phyloP scores from a whole-genome alignment of 1,140 invertebrate species.

The Epicauta chinensis region DNA sequence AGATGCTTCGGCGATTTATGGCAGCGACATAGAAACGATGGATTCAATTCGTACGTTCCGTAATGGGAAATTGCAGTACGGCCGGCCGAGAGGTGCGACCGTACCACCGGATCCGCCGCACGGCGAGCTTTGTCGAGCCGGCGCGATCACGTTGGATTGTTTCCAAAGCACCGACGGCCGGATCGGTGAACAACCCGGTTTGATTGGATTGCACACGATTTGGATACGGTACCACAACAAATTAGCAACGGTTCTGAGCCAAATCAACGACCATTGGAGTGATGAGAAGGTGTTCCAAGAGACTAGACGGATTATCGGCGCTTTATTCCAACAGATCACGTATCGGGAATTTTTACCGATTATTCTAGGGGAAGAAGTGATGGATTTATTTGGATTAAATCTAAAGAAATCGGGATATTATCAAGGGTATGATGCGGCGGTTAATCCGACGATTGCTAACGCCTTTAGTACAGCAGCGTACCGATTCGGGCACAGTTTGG shows the following conservation, averaged over 20 bases:
- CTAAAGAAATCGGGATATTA: conserved; percentile 58
- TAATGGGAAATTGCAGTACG: conserved; percentile 59
- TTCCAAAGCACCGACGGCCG: conserved; percentile 72
- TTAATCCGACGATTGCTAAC: conserved; percentile 84
- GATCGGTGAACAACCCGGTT: conserved; percentile 79
- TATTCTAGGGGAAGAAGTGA: conserved; percentile 61
- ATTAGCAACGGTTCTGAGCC: conserved; percentile 66
- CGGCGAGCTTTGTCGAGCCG: conserved; percentile 53
- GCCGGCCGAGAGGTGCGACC: conserved; percentile 49
- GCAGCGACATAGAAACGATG: conserved; percentile 71
- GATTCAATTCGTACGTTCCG: conserved; percentile 65
- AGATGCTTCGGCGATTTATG: conserved; percentile 89
- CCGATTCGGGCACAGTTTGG: conserved; percentile 90
- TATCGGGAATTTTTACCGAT: conserved; percentile 86
- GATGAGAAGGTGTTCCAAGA: conserved; percentile 87
- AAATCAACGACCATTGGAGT: conserved; percentile 79
- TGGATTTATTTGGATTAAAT: conserved; percentile 64
- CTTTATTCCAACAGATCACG: conserved; percentile 79
- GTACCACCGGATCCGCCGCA: conserved; percentile 48
- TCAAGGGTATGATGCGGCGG: conserved; percentile 66
- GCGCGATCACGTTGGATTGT: conserved; percentile 61
- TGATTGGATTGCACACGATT: conserved; percentile 81
- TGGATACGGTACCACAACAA: conserved; percentile 89
- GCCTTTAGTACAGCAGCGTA: conserved; percentile 93
- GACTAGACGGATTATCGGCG: conserved; percentile 72